Conservation (phyloP, 2,113 vertebrate species). For the Notothenia rossii region DNA sequence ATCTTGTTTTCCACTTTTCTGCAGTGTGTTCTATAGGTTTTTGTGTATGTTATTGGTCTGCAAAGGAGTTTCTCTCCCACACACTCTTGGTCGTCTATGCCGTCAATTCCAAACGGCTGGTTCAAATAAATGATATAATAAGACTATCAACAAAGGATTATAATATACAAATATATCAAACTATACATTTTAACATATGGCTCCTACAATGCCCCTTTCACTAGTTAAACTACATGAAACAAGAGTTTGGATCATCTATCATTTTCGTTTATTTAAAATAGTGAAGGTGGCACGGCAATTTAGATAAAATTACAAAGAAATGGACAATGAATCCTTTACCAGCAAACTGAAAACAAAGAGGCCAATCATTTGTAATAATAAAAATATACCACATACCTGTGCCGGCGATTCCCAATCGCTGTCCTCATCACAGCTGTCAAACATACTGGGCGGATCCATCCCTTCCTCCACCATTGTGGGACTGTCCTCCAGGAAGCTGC, state of each 20-base stretch:
- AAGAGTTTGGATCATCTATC: neutral
- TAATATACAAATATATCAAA: no score
- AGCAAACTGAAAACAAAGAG: neutral
- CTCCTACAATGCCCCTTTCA: neutral
- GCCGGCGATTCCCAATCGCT: conserved; percentile 82
- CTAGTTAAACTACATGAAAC: neutral
- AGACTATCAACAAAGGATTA: no score
- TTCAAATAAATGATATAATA: no score
- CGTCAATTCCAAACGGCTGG: no score
- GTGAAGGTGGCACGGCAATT: neutral
- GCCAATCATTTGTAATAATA: neutral
- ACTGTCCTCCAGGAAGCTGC: conserved; percentile 91
- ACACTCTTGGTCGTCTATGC: no score
- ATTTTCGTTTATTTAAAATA: neutral
- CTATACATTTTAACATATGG: no score
- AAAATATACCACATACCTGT: conserved; percentile 57
- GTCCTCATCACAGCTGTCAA: conserved; percentile 92
- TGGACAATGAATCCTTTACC: neutral
- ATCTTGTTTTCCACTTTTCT: no score
- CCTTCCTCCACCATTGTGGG: conserved; percentile 95
- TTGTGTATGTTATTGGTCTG: no score
- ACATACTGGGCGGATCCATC: conserved; percentile 88
- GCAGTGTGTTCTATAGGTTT: no score
- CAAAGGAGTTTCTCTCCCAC: no score
- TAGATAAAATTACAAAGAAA: neutral